Evolutionary conservation across 2,888 invertebrate species (phyloP), one percentile per base, ranked within the genome.

Genomic region (Ormyrus nitidulus): DNA sequence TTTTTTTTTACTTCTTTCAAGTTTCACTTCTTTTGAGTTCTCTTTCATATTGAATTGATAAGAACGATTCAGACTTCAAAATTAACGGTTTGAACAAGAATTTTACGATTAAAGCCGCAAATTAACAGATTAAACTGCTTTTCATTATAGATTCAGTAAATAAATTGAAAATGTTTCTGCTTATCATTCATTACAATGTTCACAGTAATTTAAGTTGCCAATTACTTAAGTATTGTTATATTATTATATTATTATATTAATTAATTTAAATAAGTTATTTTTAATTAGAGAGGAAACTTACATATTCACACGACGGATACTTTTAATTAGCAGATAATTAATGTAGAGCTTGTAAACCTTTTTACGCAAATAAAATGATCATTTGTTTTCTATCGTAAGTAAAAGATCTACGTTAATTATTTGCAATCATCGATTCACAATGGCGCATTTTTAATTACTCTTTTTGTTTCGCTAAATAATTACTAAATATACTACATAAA

Each of bases 221-320:
- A 81, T 74, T 80, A 73, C 70, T 77, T 72, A 9, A 58, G 34
- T 34, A 34, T 34, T 34, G 34, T 34, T 34, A 34, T 34, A 34
- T 34, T 34, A 58, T 51, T 74, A 49, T 49, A 54, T 49, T 81
- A 53, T 74, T 46, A n/a, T 71, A 68, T 11, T 54, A 69, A 62
- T 84, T 79, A 81, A 78, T 81, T 80, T 82, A 84, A 85, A 82
- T 82, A 85, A 85, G 82, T 85, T 85, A 84, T 84, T 85, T 85
- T 84, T 84, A 80, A 85, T 84, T 85, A 83, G 86, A 83, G 90
- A 90, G 90, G 90, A 90, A 90, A 90, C 90, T 87, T 90, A 90
- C 90, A 89, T 90, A 89, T 90, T 90, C 89, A 86, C 83, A 85
- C 83, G 77, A 75, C 54, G 49, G 19, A 68, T 71, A 74, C 34